Base-by-base conservation (phyloP, 2,888 invertebrate species). In the Drosophila mettleri region DNA sequence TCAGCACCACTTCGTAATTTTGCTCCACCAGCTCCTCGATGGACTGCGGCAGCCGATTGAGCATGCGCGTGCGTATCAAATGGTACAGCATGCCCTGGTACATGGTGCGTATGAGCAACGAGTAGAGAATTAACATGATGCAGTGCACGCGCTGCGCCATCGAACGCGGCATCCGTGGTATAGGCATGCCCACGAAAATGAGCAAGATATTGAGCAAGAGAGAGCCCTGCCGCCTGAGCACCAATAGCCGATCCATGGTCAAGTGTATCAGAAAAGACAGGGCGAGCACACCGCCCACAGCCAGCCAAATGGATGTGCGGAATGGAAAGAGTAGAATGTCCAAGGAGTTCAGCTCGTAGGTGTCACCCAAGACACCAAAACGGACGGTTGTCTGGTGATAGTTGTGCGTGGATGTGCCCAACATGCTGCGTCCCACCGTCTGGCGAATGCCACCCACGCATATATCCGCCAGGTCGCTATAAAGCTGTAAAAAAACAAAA, bases 11-110 rank as follows among this genome's bases (percentile, higher is more conserved):
- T 3, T 72, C 76, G 10, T 71, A 76, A 27, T 78, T 84, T 2
- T 60, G 34, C 2, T 59, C 45, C 16, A 80, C 65, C 29, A 86
- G 55, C 18, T 78, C 66, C 0, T 83, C 72, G 5, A 86, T 72
- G 22, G 70, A 52, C 31, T 66, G 61, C 0, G 89, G 89, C 58
- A 84, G 29, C 0, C 54, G 60, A 4, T 62, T 69, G n/a, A 79
- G 45, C 33, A 80, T 73, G 3, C 78, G 79, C 0, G 80, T 83
- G 1, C 85, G 73, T 43, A 90, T 88, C 7, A 90, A 55, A 38
- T 90, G 78, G 29, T 78, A 90, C 1, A 90, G 51, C 7, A 86
- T 63, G 2, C 88, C 84, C 49, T 90, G 90, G 48, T 91, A 91
- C 7, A 80, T 74, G n/a, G 78, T 79, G 6, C 91, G 89, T 29